Evolutionary conservation across 23 tunicate genomes (phyloP), one percentile per base, ranked within the genome.

Genomic region (Ciona savignyi): DNA sequence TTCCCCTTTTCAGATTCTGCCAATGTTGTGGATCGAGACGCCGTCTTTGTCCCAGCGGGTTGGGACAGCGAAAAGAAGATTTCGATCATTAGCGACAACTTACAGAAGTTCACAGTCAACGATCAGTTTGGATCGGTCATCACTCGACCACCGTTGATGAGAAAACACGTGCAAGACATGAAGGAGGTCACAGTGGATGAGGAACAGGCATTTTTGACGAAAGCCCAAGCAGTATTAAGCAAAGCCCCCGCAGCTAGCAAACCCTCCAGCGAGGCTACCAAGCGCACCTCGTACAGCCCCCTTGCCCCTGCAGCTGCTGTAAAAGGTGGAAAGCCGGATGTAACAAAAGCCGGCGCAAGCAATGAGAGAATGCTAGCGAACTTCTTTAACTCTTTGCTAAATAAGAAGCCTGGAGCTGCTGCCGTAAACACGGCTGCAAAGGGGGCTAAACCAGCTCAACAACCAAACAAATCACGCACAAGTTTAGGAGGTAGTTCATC

Each of bases 61-160:
- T 95, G 99, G 99, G 99, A 95, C 63, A 83, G 83, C 27, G 96
- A 88, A 42, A 89, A 90, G 75, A 89, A 91, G 62, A 76, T 95
- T 28, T 70, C 67, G 30, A 77, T 95, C 6, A 25, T 95, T 1
- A 80, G 69, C 9, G 99, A 95, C 32, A 80, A 73, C 62, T 80
- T 88, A 25, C 23, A 77, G 2, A 88, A 88, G 27, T 67, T 88
- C 15, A 70, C 78, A 30, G 80, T 73, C n/a, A 51, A 79, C 28
- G 85, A 88, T 33, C 75, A 62, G 2, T 89, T 72, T 63, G 84
- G 73, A n/a, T 35, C 84, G 29, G 99, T 89, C 1, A 95, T 95
- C 21, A 29, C 68, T 29, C 65, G 80, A 60, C 99, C 99, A 1
- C 65, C 79, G 4, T 68, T 70, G 4, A 63, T 78, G 3, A 56